These are phyloP conservation scores for Drosophila nasuta DNA, from an alignment of 1,140 invertebrate genomes.

Conservation along the genomic window DNA sequence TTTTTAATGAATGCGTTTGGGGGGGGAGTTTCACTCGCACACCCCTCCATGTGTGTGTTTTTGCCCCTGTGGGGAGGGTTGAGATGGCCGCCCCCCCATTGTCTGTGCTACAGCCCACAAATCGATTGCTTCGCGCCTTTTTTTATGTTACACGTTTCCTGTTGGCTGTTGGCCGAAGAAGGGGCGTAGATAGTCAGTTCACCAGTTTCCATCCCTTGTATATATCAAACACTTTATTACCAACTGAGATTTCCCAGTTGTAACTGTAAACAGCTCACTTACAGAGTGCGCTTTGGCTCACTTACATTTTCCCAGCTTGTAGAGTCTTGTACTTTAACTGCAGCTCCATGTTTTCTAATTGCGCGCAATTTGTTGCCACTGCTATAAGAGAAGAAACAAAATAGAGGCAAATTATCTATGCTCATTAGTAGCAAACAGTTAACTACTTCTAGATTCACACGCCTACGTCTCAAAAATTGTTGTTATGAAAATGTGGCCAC, in stretches of 20 bases:
- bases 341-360: constrained; percentile 67
- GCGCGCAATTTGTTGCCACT: constrained; percentile 66
- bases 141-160: constrained; percentile 68
- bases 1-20: constrained; percentile 78
- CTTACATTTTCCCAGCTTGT: constrained; percentile 36
- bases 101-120: constrained; percentile 61
- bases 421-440: constrained; percentile 60
- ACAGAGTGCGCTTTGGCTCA: constrained; percentile 30
- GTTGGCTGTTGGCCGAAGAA: constrained; percentile 45
- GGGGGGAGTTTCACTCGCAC: constrained; percentile 14
- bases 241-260: constrained; percentile 2
- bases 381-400: constrained; percentile 24
- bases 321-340: constrained; percentile 8
- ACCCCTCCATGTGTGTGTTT: constrained; percentile 3
- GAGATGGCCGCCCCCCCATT: constrained; percentile 12
- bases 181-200: constrained; percentile 7
- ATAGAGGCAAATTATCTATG: constrained; percentile 66
- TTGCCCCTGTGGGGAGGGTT: constrained; percentile 7
- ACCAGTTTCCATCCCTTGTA: constrained; percentile 13
- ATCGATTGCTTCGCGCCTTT: constrained; percentile 83
- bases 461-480: constrained; percentile 52
- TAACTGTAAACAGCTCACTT: constrained; percentile 54
- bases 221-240: constrained; percentile 3
- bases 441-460: constrained; percentile 68
- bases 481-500: constrained; percentile 43